Evolutionary conservation across 1,140 invertebrate genomes (phyloP), one percentile per base, ranked within the genome.

Genomic region (Lordiphosa collinella): DNA sequence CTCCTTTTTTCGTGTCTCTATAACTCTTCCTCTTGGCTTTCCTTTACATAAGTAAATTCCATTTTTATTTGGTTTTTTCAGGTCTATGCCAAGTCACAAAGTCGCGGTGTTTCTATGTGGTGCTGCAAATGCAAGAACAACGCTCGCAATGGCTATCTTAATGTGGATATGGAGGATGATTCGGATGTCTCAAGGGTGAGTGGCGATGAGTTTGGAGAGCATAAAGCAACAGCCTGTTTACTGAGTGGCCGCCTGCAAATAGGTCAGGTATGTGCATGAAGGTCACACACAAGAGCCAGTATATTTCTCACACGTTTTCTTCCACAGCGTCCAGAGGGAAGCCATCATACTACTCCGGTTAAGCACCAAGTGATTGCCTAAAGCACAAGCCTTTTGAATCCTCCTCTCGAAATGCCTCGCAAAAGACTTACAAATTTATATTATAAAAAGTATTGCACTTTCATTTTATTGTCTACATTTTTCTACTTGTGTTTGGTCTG

Each of bases 81-180:
- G 86, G 86, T 88, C 1, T 88, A 80, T 52, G 65, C 66, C 31
- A 85, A 88, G 79, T 84, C 84, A 46, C 75, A 79, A 14, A 82
- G 60, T n/a, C 74, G 79, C 11, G 43, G 66, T 8, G 11, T 56
- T 10, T 16, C 52, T 10, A 8, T 48, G 1, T 44, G 11, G 11
- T 76, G 50, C 14, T 65, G 66, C 12, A 74, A 63, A 25, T 64
- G 67, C n/a, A 53, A 58, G 8, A 72, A 35, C 18, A 41, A 37
- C 6, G 54, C 47, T 1, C 48, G 71, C 8, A 54, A 16, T 31
- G 76, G 78, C n/a, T 73, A 70, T 11, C 11, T 64, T 29, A 69
- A 62, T 41, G 56, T 75, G 31, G 57, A 64, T 14, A 31, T 46
- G 5, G 75, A 78, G 4, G 63, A 66, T 10, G 75, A 78, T 35